Percentiles rank a stretch among this genome's conserved stretches.
phyloP scores from a whole-genome alignment of 2,113 vertebrate species.

The Vidua macroura region DNA sequence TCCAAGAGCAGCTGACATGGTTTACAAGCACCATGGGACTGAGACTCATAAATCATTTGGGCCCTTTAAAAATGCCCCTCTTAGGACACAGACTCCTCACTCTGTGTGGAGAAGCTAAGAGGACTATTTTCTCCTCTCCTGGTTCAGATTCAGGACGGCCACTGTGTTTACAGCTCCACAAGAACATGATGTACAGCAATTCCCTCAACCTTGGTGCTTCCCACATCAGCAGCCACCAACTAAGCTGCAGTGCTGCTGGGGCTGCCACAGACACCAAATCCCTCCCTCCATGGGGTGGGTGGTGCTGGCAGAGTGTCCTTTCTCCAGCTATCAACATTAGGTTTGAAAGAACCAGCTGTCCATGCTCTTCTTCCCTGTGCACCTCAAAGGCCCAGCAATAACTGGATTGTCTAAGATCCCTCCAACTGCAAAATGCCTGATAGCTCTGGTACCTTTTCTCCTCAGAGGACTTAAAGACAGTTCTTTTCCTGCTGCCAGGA shows the following conservation, averaged over 20 bases:
- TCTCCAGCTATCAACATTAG: background rate
- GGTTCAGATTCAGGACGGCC: background rate
- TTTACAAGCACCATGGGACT: background rate
- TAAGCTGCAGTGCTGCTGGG: background rate
- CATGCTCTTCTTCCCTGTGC: background rate
- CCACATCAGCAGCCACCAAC: background rate
- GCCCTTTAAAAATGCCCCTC: background rate
- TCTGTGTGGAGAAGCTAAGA: background rate
- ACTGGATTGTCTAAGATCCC: background rate
- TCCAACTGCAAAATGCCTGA: background rate
- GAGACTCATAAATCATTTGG: background rate
- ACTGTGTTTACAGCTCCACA: background rate
- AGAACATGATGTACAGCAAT: background rate
- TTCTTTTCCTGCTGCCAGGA: background rate
- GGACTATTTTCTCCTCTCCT: background rate
- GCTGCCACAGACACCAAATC: background rate
- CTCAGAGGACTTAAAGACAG: background rate
- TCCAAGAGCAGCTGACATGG: background rate
- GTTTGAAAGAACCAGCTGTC: background rate
- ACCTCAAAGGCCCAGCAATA: background rate
- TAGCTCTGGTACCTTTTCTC: background rate
- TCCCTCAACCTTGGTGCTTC: background rate
- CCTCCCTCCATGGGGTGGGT: background rate
- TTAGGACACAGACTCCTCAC: background rate
- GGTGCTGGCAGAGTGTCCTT: background rate